Conservation (phyloP, 2,797 vertebrate species). For the Acrocephalus scirpaceus region DNA sequence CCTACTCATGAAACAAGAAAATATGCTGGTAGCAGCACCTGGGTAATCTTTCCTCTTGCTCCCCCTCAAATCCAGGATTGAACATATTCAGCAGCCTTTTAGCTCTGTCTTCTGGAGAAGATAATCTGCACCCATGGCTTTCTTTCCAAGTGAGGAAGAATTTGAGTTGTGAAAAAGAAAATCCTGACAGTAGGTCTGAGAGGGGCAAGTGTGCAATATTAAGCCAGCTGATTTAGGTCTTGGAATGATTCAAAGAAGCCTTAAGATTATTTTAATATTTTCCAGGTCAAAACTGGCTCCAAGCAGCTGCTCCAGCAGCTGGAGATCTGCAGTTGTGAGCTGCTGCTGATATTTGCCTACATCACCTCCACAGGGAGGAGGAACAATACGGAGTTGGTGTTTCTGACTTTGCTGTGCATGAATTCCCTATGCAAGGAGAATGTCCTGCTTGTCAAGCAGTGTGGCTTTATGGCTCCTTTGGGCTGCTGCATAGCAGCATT, state of each 20-base stretch:
- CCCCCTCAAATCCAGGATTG: not conserved
- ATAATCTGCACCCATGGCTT: not conserved
- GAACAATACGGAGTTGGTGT: not conserved
- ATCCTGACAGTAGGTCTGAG: not conserved
- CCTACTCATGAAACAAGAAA: not conserved
- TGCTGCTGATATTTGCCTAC: not conserved
- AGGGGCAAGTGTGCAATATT: not conserved
- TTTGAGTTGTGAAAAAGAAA: not conserved
- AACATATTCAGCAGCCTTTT: not conserved
- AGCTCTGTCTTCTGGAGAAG: not conserved
- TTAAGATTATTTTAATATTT: not conserved
- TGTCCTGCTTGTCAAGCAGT: not conserved
- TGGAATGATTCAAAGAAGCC: not conserved
- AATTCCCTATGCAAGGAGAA: not conserved
- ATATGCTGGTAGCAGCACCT: not conserved
- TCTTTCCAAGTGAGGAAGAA: not conserved
- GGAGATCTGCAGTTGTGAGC: not conserved
- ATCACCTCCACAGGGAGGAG: not conserved
- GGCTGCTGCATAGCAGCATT: not conserved
- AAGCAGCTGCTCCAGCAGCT: constrained; percentile 12
- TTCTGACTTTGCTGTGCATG: not conserved
- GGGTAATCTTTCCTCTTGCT: not conserved
- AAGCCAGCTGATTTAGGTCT: not conserved
- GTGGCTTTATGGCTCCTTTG: not conserved
- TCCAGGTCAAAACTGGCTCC: not conserved